Base-by-base conservation (phyloP, 1,140 invertebrate genomes). In the Pygmarrhopalites habei region DNA sequence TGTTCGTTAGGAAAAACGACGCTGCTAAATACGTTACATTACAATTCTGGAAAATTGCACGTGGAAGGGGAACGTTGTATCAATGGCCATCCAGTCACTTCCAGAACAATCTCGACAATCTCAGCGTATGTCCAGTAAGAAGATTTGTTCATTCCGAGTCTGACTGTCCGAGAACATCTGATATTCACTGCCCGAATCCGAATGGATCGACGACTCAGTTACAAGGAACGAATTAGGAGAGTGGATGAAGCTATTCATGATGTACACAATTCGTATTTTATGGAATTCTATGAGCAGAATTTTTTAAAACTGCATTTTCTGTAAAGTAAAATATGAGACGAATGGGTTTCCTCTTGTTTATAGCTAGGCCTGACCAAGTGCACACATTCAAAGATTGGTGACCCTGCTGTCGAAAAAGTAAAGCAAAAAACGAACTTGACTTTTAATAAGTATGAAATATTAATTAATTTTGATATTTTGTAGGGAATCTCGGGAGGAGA, bases 401-500 rank as follows among this genome's bases (percentile, higher is more conserved):
- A 87, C 64, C 84, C 88, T 0, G 91, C 91, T 0, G 77, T 85
- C 44, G 76, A 90, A 0, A 95, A 95, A 79, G n/a, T n/a, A n/a
- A n/a, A n/a, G n/a, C n/a, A n/a, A n/a, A n/a, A n/a, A n/a, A n/a
- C n/a, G n/a, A n/a, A n/a, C n/a, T n/a, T n/a, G n/a, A n/a, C n/a
- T n/a, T n/a, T n/a, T n/a, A n/a, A n/a, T n/a, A n/a, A n/a, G n/a
- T n/a, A n/a, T n/a, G n/a, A n/a, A n/a, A n/a, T n/a, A n/a, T n/a
- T n/a, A n/a, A n/a, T n/a, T n/a, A n/a, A n/a, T n/a, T n/a, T n/a
- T n/a, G n/a, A n/a, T n/a, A n/a, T n/a, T n/a, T n/a, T n/a, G n/a
- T n/a, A n/a, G n/a, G 92, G 93, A 0, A 87, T 98, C 29, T 96
- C 92, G 0, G 93, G 94, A n/a, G 94, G 95, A 0, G 95, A 98